Base-by-base conservation (phyloP, 1,140 invertebrate species). In the Megalopta genalis region DNA sequence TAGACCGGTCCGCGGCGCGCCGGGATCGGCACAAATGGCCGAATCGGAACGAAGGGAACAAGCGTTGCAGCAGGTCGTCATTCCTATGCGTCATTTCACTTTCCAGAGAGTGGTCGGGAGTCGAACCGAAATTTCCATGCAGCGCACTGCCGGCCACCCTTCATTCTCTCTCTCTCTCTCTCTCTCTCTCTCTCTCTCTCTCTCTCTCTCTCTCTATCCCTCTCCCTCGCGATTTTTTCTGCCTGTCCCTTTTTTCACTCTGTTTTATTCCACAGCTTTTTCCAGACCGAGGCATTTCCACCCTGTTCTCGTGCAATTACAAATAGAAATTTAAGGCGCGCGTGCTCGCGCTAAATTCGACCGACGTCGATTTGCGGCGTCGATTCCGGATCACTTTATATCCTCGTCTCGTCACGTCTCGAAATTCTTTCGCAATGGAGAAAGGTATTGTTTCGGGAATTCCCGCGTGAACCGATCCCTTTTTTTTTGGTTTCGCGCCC, bases 51-150 rank as follows among this genome's bases (percentile, higher is more conserved):
- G 67, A 27, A 27, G 67, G 37, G 71, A 66, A 76, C 57, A 68
- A 84, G 74, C 59, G 62, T 72, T 70, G 71, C 66, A 66, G 71
- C 66, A 14, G 60, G 16, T 65, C 62, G 73, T 84, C 63, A 57
- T 80, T 74, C 59, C 82, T 72, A 80, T 71, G 73, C 72, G 62
- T 83, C 66, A 80, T 84, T 85, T 67, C 67, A 59, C 60, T 80
- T 80, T 59, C 32, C 76, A 37, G 67, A 62, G 76, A 59, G 54
- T 32, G 18, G 49, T 16, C 65, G 21, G 62, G 63, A 77, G 37
- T 46, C 79, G 64, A 67, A 75, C 49, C 39, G 52, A 80, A 80
- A 85, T 69, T 85, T 74, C 62, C 72, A 83, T 68, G 12, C 62
- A 39, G 52, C 64, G 67, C 77, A 69, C 65, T 25, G 5, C 23